phyloP scores from a whole-genome alignment of 2,797 vertebrate species.

The Lepidocolaptes lacrymiger region DNA sequence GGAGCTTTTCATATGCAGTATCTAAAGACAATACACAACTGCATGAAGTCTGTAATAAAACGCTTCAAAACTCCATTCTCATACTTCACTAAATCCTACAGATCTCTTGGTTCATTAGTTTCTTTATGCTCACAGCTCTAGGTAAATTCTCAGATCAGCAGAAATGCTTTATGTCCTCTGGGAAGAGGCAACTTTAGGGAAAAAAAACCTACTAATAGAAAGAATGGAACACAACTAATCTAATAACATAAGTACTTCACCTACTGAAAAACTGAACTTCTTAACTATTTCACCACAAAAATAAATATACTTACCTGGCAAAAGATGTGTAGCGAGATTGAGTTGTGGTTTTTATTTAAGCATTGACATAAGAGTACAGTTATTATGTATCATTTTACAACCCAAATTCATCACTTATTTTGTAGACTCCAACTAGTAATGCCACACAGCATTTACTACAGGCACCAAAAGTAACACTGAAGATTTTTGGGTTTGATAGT shows the following conservation, averaged over 20 bases:
- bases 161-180: not conserved
- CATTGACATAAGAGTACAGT: not conserved
- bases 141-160: not conserved
- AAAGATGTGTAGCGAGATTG: not conserved
- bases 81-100: not conserved
- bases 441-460: not conserved
- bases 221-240: not conserved
- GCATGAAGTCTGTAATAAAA: not conserved
- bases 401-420: not conserved
- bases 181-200: not conserved
- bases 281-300: not conserved
- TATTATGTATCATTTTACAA: not conserved
- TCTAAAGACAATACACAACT: not conserved
- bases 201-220: not conserved
- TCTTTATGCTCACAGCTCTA: not conserved
- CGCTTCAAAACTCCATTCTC: not conserved
- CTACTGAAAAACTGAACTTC: not conserved
- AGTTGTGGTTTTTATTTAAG: not conserved
- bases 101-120: not conserved
- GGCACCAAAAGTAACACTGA: not conserved
- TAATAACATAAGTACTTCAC: not conserved
- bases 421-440: not conserved
- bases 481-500: not conserved
- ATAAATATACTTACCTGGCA: slow-evolving; percentile 23
- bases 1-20: not conserved